These are phyloP conservation scores for Crambe crambe DNA, from an alignment of 37 sponge, comb jelly and placozoan species.

Conservation along the genomic window DNA sequence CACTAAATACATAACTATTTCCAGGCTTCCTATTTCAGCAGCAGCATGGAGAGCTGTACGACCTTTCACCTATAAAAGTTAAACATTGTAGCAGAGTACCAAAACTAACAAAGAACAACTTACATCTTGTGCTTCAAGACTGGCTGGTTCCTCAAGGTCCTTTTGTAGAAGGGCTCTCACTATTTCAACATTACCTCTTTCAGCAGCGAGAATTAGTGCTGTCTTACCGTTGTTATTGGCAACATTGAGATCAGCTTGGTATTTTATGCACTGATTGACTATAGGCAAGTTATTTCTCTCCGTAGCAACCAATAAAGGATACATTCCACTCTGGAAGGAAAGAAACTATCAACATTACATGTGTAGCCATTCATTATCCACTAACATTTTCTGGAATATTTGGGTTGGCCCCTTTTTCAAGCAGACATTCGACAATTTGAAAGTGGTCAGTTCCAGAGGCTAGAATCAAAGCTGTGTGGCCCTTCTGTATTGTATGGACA, in stretches of 20 bases:
- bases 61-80: neutral
- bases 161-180: neutral
- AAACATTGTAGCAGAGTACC: neutral
- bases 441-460: neutral
- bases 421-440: neutral
- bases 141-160: neutral
- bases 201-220: constrained; percentile 9
- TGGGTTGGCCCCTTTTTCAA: constrained; percentile 1
- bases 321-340: neutral
- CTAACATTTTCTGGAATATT: neutral
- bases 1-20: neutral
- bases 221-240: neutral
- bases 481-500: neutral
- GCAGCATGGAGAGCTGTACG: neutral
- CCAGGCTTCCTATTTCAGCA: neutral
- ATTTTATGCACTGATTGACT: neutral
- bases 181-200: neutral
- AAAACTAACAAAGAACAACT: neutral
- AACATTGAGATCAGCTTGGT: neutral
- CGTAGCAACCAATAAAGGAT: neutral
- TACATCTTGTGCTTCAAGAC: constrained; percentile 4
- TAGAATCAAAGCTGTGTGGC: constrained; percentile 7
- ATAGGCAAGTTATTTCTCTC: neutral
- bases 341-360: neutral
- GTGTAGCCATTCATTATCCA: no score